Evolutionary conservation across 2,888 invertebrate species (phyloP).

Genomic region (Seira ritae): DNA sequence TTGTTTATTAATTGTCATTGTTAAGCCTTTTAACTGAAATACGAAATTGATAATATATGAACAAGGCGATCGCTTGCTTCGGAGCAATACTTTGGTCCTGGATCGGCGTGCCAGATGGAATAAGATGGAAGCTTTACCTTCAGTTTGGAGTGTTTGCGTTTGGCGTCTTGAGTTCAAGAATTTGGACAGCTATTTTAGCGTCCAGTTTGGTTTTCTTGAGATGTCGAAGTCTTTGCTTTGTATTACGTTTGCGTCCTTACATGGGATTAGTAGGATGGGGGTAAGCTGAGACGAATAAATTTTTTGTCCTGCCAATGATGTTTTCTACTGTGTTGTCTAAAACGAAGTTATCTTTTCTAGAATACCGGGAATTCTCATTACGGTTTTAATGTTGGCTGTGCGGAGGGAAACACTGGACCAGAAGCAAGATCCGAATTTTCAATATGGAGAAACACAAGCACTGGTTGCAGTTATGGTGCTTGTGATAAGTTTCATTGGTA

Average conservation of each 20-base stretch:
- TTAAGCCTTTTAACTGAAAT: conserved; percentile 57
- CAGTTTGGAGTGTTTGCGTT: conserved; percentile 86
- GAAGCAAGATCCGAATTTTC: conserved; percentile 85
- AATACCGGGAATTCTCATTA: conserved; percentile 82
- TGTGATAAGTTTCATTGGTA: conserved; percentile 87
- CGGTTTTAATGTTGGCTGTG: conserved; percentile 80
- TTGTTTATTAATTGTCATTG: conserved; percentile 29
- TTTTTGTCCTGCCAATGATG: not conserved
- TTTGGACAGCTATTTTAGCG: conserved; percentile 91
- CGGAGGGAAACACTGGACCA: conserved; percentile 79
- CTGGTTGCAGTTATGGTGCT: conserved; percentile 85
- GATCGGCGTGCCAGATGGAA: conserved; percentile 75
- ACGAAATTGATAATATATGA: conserved; percentile 67
- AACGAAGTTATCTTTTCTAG: conserved; percentile 76
- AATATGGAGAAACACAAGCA: conserved; percentile 86
- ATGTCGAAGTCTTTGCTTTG: conserved; percentile 89
- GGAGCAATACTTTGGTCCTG: conserved; percentile 87
- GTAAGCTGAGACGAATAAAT: conserved; percentile 75
- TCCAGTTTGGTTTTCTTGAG: conserved; percentile 88
- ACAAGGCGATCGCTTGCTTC: conserved; percentile 81
- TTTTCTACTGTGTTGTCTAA: not conserved
- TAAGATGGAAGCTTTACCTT: conserved; percentile 82
- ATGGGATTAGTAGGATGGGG: conserved; percentile 81
- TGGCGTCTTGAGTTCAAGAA: conserved; percentile 85
- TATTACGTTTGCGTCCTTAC: conserved; percentile 85